Base-by-base conservation (phyloP, 2,888 invertebrate species). In the Thymelicus sylvestris region DNA sequence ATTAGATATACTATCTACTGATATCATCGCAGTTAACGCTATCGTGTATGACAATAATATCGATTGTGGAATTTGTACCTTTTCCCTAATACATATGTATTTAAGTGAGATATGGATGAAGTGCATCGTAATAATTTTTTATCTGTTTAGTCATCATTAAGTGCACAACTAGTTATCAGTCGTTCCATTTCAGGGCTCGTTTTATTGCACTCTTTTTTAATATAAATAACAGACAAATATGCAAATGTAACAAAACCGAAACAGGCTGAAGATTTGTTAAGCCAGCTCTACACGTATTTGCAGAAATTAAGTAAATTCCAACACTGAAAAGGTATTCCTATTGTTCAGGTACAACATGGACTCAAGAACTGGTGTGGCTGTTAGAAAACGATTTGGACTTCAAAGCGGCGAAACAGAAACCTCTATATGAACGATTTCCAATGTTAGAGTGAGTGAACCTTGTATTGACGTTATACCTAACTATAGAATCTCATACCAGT, bases 341-440 rank as follows among this genome's bases (percentile, higher is more conserved):
- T n/a, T n/a, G n/a, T 79, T 57, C 79, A 96, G 96, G 96, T 6
- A 97, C 97, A 31, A 97, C 97, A 19, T 97, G 97, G 97, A 94
- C 96, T 0, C 96, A 96, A 84, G 97, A 97, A 89, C 94, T 97
- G 90, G 95, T 96, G 0, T 97, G 96, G 95, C 89, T 96, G 72
- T 91, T 97, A 57, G 92, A 94, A 72, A 95, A 95, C 73, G 89
- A 95, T 75, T 83, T 96, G 63, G 94, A 97, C 83, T 95, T 94
- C 74, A 89, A 94, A 71, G 87, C 86, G 31, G 96, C 96, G 0
- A 93, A 94, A 82, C 88, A 88, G 38, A 82, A 75, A 41, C 90
- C 93, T 7, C 84, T 95, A 0, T 91, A 92, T n/a, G 89, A 93
- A 72, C 87, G 97, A 80, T 97, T 96, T 80, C 96, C 97, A 6